Evolutionary conservation across 2,888 invertebrate genomes (phyloP).

Genomic region (Smittia aterrima): DNA sequence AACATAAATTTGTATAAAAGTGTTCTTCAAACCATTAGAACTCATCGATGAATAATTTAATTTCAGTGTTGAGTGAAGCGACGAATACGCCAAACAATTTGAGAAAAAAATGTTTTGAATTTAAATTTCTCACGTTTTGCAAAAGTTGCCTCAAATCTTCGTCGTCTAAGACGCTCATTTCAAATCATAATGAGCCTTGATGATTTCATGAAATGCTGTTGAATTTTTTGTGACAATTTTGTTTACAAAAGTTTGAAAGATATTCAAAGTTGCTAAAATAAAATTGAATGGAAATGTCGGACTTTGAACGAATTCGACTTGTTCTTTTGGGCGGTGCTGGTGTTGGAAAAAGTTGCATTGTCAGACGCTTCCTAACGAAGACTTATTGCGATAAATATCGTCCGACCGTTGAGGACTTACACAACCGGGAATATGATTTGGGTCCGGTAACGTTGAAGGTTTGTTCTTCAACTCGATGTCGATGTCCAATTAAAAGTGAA

Average conservation of each 20-base stretch:
- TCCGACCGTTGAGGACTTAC: conserved; percentile 85
- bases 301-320: conserved; percentile 75
- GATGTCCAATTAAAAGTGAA: background rate
- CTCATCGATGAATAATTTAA: too few species aligned
- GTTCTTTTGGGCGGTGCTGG: conserved; percentile 79
- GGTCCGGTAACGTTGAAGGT: conserved; percentile 72
- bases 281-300: conserved; percentile 58
- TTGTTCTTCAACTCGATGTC: conserved; percentile 44
- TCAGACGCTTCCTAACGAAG: conserved; percentile 76
- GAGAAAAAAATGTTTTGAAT: too few species aligned
- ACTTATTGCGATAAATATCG: conserved; percentile 77
- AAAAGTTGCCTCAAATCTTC: background rate
- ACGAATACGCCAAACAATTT: too few species aligned
- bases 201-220: too few species aligned
- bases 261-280: background rate
- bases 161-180: background rate
- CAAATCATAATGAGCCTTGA: too few species aligned
- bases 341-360: conserved; percentile 82
- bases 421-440: conserved; percentile 78
- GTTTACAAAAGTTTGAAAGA: background rate
- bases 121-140: too few species aligned
- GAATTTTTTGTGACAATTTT: background rate
- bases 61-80: too few species aligned
- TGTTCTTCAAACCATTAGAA: too few species aligned
- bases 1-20: too few species aligned